Evolutionary conservation across 2,797 vertebrate genomes (phyloP).

Genomic region (Ibycter americanus): DNA sequence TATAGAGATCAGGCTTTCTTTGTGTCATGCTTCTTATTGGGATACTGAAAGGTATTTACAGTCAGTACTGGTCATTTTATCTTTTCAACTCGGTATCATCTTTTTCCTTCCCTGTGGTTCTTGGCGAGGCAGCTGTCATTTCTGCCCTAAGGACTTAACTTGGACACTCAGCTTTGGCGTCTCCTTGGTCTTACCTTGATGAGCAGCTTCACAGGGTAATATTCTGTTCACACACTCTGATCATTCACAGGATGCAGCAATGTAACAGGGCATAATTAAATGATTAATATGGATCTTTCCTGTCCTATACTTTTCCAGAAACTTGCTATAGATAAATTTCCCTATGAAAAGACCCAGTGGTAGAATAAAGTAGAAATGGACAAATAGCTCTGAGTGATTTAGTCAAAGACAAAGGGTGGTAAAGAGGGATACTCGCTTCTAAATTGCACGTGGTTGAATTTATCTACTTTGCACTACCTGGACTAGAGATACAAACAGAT

Average conservation of each 20-base stretch:
- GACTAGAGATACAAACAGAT: not conserved
- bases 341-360: not conserved
- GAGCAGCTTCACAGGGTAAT: not conserved
- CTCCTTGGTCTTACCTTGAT: not conserved
- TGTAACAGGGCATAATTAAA: not conserved
- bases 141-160: not conserved
- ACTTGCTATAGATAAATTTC: not conserved
- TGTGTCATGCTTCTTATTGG: not conserved
- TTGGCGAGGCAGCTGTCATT: not conserved
- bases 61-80: not conserved
- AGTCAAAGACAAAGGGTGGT: not conserved
- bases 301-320: not conserved
- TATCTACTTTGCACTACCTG: not conserved
- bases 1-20: not conserved
- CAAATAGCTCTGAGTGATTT: not conserved
- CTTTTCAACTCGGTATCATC: not conserved
- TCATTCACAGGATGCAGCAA: not conserved
- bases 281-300: not conserved
- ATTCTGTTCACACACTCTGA: not conserved
- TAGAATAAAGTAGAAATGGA: not conserved
- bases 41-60: not conserved
- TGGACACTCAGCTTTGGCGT: not conserved
- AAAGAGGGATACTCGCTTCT: not conserved
- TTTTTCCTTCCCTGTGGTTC: not conserved
- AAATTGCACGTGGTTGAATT: not conserved